Conservation (phyloP, 2,888 invertebrate species). For the Laspeyria flexula region DNA sequence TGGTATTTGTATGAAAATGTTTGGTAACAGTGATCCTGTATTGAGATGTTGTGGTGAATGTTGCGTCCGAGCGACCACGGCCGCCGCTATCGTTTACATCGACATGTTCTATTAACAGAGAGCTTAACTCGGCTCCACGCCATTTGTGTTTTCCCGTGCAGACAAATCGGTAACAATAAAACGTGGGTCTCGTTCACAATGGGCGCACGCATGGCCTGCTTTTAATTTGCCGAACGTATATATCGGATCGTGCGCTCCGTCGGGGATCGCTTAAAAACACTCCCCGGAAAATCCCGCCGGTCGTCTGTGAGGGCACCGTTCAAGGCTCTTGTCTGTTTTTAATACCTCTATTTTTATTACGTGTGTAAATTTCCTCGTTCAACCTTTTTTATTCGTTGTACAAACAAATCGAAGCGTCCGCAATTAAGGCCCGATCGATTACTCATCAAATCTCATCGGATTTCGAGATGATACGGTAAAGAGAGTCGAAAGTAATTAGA, state of each 20-base stretch:
- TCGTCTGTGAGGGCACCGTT: conserved; percentile 49
- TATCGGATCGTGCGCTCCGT: conserved; percentile 67
- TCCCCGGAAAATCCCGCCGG: conserved; percentile 68
- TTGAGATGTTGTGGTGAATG: conserved; percentile 29
- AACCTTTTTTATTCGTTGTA: conserved; percentile 51
- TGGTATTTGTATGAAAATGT: conserved; percentile 12
- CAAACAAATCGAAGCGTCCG: conserved; percentile 55
- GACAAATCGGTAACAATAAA: conserved; percentile 84
- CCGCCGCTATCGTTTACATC: conserved; percentile 61
- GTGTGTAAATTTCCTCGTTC: conserved; percentile 52
- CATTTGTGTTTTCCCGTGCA: conserved; percentile 81
- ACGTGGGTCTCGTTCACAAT: conserved; percentile 74
- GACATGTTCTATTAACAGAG: conserved; percentile 76
- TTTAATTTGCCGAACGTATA: conserved; percentile 82
- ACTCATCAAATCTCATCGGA: conserved; percentile 69
- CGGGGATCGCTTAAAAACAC: conserved; percentile 76
- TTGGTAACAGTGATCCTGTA: conserved; percentile 12
- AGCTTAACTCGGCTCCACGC: conserved; percentile 73
- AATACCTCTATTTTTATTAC: conserved; percentile 60
- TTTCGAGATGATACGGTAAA: conserved; percentile 68
- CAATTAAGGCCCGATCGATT: conserved; percentile 70
- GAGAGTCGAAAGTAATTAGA: conserved; percentile 79
- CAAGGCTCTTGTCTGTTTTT: conserved; percentile 58
- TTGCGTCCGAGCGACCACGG: conserved; percentile 40
- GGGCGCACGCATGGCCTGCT: conserved; percentile 79